A percentile compares a stretch with the other conserved stretches of the same genome.
phyloP scores from a whole-genome alignment of 1,140 invertebrate species.

The Hydropsyche tenuis region DNA sequence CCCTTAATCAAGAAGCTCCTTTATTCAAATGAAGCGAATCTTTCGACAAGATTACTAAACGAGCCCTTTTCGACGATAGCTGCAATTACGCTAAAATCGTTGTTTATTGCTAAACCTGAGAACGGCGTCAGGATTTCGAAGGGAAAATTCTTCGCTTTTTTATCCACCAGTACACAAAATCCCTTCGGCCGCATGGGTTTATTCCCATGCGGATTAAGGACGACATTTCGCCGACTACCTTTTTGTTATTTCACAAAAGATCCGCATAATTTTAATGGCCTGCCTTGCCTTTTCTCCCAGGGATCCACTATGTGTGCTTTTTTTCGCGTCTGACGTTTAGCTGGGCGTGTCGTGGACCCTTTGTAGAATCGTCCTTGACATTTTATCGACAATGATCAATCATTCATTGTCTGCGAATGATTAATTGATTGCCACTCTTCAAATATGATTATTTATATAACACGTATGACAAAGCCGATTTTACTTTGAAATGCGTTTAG shows the following conservation, averaged over 20 bases:
- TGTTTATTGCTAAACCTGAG: slow-evolving; percentile 40
- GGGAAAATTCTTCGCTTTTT: slow-evolving; percentile 24
- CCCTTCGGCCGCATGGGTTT: slow-evolving; percentile 21
- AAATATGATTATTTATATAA: slow-evolving; percentile 4
- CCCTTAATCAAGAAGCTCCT: slow-evolving; percentile 39
- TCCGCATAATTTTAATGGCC: slow-evolving; percentile 33
- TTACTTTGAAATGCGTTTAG: background rate
- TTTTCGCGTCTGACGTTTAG: slow-evolving; percentile 7
- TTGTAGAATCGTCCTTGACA: slow-evolving; percentile 34
- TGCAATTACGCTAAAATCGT: slow-evolving; percentile 36
- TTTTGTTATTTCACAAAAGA: slow-evolving; percentile 40
- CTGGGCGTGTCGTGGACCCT: slow-evolving; percentile 22
- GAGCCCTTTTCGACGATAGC: slow-evolving; percentile 20
- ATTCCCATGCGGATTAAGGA: slow-evolving; percentile 35
- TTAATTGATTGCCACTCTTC: slow-evolving; percentile 22
- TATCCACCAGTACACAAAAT: background rate
- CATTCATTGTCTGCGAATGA: slow-evolving; percentile 23
- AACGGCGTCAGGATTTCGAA: background rate
- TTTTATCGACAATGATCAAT: slow-evolving; percentile 32
- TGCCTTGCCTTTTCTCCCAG: slow-evolving; percentile 13
- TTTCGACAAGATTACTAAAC: slow-evolving; percentile 35
- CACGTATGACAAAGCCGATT: background rate
- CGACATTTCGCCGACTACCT: slow-evolving; percentile 36
- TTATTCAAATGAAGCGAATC: slow-evolving; percentile 39
- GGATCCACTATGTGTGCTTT: too few species aligned